phyloP scores from a whole-genome alignment of 2,113 vertebrate species.

The Nasalis larvatus region DNA sequence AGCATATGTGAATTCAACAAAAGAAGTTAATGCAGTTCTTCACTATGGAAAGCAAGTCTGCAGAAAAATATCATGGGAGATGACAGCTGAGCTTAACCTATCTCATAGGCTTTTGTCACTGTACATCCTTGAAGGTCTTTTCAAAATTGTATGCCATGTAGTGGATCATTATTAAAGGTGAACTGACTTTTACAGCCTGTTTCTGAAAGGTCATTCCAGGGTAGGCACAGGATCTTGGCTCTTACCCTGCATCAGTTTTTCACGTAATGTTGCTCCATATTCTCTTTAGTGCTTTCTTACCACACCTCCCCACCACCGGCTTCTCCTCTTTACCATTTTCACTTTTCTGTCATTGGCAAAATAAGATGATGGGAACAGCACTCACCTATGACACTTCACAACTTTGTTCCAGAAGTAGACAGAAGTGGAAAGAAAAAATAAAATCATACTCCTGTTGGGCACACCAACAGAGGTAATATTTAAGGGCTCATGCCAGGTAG shows the following conservation, averaged over 20 bases:
- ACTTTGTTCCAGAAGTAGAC: not conserved
- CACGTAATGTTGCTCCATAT: not conserved
- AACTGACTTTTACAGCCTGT: not conserved
- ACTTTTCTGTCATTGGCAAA: not conserved
- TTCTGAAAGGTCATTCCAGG: not conserved
- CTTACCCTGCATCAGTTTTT: not conserved
- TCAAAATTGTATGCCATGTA: not conserved
- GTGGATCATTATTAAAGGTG: not conserved
- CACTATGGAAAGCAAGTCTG: not conserved
- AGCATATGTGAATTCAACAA: not conserved
- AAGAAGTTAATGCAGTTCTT: not conserved
- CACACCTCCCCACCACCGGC: no score
- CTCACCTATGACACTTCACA: not conserved
- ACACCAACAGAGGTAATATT: not conserved
- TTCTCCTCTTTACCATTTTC: not conserved
- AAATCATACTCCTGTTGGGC: not conserved
- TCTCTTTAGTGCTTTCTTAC: no score
- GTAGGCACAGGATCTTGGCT: not conserved
- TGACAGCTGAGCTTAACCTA: not conserved
- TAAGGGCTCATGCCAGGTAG: not conserved
- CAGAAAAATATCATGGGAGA: not conserved
- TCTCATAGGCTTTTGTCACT: not conserved
- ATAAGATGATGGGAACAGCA: not conserved
- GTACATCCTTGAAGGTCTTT: not conserved
- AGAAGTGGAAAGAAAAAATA: not conserved